Conservation (phyloP, 2,888 invertebrate genomes). For the Lutraria lutraria region DNA sequence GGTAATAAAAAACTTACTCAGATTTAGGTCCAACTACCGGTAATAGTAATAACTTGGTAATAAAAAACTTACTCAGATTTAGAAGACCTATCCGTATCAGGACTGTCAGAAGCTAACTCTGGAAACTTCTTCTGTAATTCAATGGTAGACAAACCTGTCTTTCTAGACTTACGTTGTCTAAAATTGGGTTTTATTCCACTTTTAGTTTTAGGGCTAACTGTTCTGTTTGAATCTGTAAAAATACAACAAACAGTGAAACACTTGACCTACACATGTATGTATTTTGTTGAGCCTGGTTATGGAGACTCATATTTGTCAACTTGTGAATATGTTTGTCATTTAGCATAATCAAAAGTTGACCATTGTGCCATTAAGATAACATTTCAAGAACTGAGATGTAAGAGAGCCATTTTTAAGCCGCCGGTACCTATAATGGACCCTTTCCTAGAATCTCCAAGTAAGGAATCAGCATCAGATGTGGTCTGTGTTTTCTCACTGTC, state of each 20-base stretch:
- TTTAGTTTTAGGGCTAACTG: conserved; percentile 48
- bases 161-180: conserved; percentile 83
- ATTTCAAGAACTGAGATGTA: too few relatives aligned
- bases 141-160: conserved; percentile 86
- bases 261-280: too few relatives aligned
- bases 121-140: conserved; percentile 86
- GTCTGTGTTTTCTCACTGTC: conserved; percentile 77
- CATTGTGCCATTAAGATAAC: too few relatives aligned
- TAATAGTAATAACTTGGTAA: too few relatives aligned
- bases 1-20: too few relatives aligned
- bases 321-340: too few relatives aligned
- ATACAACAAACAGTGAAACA: not conserved
- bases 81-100: conserved; percentile 56
- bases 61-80: conserved; percentile 61
- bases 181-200: conserved; percentile 82
- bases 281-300: too few relatives aligned
- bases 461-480: conserved; percentile 74
- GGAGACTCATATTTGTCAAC: too few relatives aligned
- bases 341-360: too few relatives aligned
- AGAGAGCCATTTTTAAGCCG: too few relatives aligned
- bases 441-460: conserved; percentile 40
- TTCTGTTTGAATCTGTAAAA: conserved; percentile 48
- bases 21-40: too few relatives aligned
- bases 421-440: conserved; percentile 41
- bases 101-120: conserved; percentile 79